Evolutionary conservation across 2,888 invertebrate genomes (phyloP).

Genomic region (Noctua comes): DNA sequence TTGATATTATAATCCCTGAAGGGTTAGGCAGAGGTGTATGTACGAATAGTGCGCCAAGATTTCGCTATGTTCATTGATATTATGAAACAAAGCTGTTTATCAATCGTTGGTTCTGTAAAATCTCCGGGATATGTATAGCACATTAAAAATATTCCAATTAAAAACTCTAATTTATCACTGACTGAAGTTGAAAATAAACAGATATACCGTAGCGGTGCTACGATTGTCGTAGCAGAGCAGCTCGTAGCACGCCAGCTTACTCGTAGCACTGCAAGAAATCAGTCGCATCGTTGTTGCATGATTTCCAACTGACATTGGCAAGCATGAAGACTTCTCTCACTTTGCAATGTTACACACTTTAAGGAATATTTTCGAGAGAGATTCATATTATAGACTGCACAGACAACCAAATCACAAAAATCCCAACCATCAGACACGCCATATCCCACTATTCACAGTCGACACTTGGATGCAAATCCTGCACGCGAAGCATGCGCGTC

Average conservation of each 20-base stretch:
- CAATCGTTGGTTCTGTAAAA: background rate
- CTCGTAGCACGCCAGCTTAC: no score
- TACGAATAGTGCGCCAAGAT: background rate
- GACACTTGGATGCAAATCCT: constrained; percentile 33
- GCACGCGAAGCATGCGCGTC: constrained; percentile 44
- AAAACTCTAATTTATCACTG: background rate
- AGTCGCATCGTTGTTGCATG: background rate
- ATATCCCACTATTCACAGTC: constrained; percentile 28
- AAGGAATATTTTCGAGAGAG: background rate
- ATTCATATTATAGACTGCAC: background rate
- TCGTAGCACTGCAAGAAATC: background rate
- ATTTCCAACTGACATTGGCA: background rate
- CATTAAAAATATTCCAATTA: background rate
- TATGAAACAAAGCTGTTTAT: constrained; percentile 1
- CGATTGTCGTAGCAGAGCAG: background rate
- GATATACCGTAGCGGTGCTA: background rate
- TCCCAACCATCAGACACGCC: background rate
- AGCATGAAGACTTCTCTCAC: background rate
- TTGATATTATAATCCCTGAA: background rate
- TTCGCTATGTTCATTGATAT: background rate
- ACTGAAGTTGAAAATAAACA: background rate
- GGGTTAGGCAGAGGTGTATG: background rate
- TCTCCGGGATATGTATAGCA: background rate
- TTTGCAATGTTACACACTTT: background rate
- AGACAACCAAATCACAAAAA: background rate